These are phyloP conservation scores for Dynastes maya DNA, from an alignment of 2,888 invertebrate species.

Conservation along the genomic window DNA sequence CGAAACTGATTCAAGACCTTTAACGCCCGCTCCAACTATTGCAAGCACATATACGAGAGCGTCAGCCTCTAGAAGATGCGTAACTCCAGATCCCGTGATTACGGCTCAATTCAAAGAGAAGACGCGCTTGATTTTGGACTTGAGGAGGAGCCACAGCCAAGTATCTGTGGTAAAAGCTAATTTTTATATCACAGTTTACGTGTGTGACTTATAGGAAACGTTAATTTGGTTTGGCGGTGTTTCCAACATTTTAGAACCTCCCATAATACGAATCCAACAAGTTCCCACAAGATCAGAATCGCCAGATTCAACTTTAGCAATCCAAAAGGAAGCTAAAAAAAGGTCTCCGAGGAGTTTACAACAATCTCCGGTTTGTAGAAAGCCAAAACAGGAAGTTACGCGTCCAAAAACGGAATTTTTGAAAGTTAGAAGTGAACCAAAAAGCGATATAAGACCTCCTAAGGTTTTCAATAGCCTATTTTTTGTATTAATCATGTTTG, in stretches of 20 bases:
- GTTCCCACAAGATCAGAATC: conserved; percentile 60
- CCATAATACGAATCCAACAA: conserved; percentile 65
- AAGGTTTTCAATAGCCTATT: background rate
- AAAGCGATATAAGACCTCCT: conserved; percentile 5
- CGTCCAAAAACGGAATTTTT: conserved; percentile 33
- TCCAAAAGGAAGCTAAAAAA: background rate
- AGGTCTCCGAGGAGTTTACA: conserved; percentile 32
- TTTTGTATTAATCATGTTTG: background rate
- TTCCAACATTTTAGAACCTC: conserved; percentile 66
- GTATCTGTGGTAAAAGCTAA: conserved; percentile 63
- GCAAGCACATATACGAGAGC: conserved; percentile 82
- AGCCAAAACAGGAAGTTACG: background rate
- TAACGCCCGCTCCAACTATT: conserved; percentile 85
- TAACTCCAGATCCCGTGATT: conserved; percentile 80
- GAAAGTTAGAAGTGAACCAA: conserved; percentile 9
- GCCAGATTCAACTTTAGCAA: conserved; percentile 28
- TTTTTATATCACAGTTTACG: background rate
- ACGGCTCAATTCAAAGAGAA: conserved; percentile 71
- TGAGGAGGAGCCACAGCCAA: conserved; percentile 80
- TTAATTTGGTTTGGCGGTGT: conserved; percentile 72
- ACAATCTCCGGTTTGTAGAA: conserved; percentile 38
- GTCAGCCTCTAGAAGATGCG: conserved; percentile 78
- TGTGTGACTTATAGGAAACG: conserved; percentile 67
- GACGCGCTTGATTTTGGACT: conserved; percentile 82
- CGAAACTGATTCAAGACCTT: conserved; percentile 87